Conservation (phyloP, 2,797 vertebrate species). For the Hypotaenidia philippensis region DNA sequence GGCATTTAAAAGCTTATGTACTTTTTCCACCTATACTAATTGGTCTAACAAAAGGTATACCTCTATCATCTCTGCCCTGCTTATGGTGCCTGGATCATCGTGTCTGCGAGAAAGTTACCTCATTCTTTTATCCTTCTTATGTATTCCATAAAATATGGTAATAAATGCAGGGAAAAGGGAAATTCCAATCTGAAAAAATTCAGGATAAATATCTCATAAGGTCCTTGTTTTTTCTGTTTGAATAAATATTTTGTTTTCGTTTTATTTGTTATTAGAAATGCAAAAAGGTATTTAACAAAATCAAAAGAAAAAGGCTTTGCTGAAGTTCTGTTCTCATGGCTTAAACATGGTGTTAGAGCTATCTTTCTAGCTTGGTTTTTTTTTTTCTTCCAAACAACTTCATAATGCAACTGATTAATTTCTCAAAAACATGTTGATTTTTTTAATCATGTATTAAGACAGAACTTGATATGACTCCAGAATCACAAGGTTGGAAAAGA, state of each 20-base stretch:
- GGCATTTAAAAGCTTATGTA: neutral
- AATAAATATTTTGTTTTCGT: neutral
- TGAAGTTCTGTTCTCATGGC: neutral
- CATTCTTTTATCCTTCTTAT: neutral
- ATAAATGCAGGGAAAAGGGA: neutral
- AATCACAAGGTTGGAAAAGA: too few relatives aligned
- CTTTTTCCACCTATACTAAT: neutral
- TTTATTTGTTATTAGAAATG: neutral
- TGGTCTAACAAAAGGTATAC: neutral
- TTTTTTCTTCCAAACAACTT: neutral
- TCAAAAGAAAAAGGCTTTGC: neutral
- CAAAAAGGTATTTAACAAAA: neutral
- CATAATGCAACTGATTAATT: neutral
- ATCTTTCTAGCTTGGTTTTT: neutral
- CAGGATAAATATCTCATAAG: neutral
- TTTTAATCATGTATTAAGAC: neutral
- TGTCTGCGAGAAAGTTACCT: neutral
- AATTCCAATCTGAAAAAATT: neutral
- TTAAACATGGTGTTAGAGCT: neutral
- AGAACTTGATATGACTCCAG: neutral
- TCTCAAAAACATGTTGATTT: neutral
- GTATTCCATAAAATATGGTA: neutral
- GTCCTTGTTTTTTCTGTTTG: neutral
- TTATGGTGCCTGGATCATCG: neutral
- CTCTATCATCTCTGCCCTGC: neutral